Evolutionary conservation across 2,888 invertebrate genomes (phyloP).

Genomic region (Pemphredon lugubris): DNA sequence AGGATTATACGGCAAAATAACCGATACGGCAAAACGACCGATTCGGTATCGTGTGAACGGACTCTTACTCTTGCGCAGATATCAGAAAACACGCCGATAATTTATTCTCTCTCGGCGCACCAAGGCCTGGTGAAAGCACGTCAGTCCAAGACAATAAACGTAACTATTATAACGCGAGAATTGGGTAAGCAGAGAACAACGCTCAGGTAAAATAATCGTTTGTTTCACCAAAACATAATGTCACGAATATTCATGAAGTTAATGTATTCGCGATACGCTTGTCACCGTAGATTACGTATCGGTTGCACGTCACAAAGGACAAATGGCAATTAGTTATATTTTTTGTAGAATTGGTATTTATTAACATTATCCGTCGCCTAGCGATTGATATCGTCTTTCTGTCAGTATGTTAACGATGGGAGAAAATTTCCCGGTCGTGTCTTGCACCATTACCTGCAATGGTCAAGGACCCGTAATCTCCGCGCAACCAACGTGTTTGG

Average conservation of each 20-base stretch:
- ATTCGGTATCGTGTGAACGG: too few relatives aligned
- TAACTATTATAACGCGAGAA: conserved; percentile 81
- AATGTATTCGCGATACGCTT: too few relatives aligned
- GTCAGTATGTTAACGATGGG: conserved; percentile 80
- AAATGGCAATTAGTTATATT: background rate
- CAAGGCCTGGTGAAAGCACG: conserved; percentile 80
- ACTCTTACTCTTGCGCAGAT: conserved; percentile 46
- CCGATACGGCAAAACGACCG: too few relatives aligned
- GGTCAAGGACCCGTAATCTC: conserved; percentile 87
- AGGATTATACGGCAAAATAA: too few relatives aligned
- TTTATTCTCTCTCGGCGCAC: conserved; percentile 69
- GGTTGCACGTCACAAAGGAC: too few relatives aligned
- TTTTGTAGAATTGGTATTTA: background rate
- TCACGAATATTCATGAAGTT: too few relatives aligned
- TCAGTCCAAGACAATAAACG: conserved; percentile 80
- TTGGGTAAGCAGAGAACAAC: conserved; percentile 81
- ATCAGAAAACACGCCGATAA: conserved; percentile 46
- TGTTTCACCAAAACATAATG: too few relatives aligned
- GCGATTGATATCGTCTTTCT: too few relatives aligned
- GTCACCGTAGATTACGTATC: too few relatives aligned
- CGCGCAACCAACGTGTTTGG: conserved; percentile 83
- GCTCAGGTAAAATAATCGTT: background rate
- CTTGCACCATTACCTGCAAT: conserved; percentile 82
- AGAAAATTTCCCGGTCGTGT: conserved; percentile 65
- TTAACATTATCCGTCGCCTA: too few relatives aligned